Percentiles rank a stretch among this genome's conserved stretches.
Evolutionary conservation across 2,888 invertebrate species (phyloP).

Genomic region (Ypsolopha scabrella): DNA sequence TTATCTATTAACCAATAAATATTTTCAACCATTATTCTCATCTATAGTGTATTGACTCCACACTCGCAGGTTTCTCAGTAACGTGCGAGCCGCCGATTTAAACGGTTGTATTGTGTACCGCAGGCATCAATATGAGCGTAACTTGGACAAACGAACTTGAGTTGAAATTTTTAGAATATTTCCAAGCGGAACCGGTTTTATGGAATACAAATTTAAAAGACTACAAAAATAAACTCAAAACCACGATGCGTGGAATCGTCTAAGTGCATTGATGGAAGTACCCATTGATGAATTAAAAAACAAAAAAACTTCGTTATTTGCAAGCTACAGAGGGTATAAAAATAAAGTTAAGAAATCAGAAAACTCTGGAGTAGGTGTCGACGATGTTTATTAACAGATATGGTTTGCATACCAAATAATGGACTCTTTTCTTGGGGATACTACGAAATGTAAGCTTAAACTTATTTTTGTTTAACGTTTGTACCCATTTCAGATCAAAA

Average conservation of each 20-base stretch:
- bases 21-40: no score
- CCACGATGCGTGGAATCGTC: slow-evolving; percentile 4
- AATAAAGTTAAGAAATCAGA: slow-evolving; percentile 8
- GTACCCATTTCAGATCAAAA: no score
- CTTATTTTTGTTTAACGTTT: no score
- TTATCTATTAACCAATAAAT: no score
- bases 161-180: slow-evolving; percentile 3
- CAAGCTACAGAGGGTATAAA: slow-evolving; percentile 7
- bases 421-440: slow-evolving; percentile 8
- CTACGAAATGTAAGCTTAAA: slow-evolving; percentile 8
- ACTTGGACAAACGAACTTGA: slow-evolving; percentile 7
- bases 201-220: no score
- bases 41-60: slow-evolving; percentile 9
- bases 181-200: slow-evolving; percentile 5
- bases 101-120: slow-evolving; percentile 5
- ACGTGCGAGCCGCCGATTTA: slow-evolving; percentile 6
- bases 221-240: no score
- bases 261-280: slow-evolving; percentile 2
- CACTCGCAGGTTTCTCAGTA: slow-evolving; percentile 9
- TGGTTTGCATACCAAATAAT: no score
- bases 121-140: no score
- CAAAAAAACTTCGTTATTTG: slow-evolving; percentile 7
- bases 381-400: slow-evolving; percentile 3
- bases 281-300: slow-evolving; percentile 5
- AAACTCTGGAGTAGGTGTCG: slow-evolving; percentile 7